Percentiles rank a stretch among this genome's conserved stretches.
Conservation (phyloP, 2,888 invertebrate genomes). For the Hipparchia sbordonii region DNA sequence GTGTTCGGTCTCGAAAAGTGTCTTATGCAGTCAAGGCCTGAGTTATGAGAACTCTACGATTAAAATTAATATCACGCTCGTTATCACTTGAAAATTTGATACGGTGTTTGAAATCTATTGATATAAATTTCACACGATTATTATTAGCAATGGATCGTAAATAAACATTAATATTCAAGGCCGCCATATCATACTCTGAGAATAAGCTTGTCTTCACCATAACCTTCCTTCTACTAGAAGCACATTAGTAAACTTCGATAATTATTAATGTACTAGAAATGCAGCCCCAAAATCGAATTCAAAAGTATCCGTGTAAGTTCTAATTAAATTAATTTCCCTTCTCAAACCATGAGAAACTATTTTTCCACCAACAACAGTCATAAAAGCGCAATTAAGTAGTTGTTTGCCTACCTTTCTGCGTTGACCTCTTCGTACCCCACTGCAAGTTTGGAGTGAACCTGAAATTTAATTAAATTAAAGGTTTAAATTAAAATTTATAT, state of each 20-base stretch:
- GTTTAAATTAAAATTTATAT: neutral
- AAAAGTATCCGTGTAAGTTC: too few species aligned
- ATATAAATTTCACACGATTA: neutral
- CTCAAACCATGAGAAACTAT: too few species aligned
- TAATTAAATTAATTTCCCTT: too few species aligned
- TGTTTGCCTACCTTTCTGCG: conserved; percentile 44
- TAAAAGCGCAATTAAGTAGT: too few species aligned
- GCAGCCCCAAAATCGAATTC: too few species aligned
- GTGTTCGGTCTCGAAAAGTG: too few species aligned
- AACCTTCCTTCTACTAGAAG: too few species aligned
- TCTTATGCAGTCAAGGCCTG: neutral
- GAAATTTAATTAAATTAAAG: conserved; percentile 29
- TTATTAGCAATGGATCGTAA: neutral
- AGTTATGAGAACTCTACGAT: neutral
- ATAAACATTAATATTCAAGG: neutral
- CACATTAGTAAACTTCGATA: too few species aligned
- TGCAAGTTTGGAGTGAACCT: conserved; percentile 42
- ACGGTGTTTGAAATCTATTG: neutral
- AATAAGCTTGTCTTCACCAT: too few species aligned
- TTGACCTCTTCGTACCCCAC: conserved; percentile 41
- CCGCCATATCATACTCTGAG: neutral
- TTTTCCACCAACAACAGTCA: too few species aligned
- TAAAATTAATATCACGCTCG: neutral
- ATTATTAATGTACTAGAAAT: too few species aligned
- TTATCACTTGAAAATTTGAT: neutral